These are phyloP conservation scores for Meriones unguiculatus DNA, from an alignment of 2,113 vertebrate genomes.

Conservation along the genomic window DNA sequence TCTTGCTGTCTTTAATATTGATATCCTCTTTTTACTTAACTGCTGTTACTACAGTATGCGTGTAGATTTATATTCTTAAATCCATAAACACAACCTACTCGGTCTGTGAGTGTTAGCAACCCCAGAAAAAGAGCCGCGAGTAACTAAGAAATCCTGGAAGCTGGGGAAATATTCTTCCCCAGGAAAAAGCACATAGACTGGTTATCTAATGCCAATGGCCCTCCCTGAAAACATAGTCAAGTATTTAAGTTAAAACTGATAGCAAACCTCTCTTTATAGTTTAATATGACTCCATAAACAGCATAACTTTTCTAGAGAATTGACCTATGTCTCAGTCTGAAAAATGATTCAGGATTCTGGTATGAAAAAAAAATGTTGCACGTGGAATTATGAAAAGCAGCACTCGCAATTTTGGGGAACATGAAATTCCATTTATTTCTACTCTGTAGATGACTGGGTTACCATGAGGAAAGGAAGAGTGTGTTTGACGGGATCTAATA, in stretches of 20 bases:
- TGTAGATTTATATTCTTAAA: background rate
- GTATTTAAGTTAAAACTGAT: conserved; percentile 6
- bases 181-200: background rate
- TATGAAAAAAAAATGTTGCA: background rate
- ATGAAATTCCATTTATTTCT: conserved; percentile 33
- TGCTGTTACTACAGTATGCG: background rate
- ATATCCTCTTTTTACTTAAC: background rate
- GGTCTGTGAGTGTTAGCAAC: background rate
- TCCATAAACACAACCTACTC: background rate
- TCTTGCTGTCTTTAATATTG: background rate
- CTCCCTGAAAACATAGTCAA: background rate
- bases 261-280: background rate
- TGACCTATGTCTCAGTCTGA: background rate
- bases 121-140: background rate
- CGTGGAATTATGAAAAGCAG: conserved; percentile 11
- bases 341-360: conserved; percentile 30
- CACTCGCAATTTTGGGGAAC: background rate
- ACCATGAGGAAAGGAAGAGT: background rate
- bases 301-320: conserved; percentile 17
- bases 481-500: background rate
- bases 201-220: background rate
- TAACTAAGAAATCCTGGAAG: background rate
- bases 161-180: background rate
- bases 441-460: background rate
- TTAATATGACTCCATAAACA: background rate